A percentile compares a stretch with the other conserved stretches of the same genome.
phyloP scores from a whole-genome alignment of 1,140 invertebrate genomes.

The Triops cancriformis region DNA sequence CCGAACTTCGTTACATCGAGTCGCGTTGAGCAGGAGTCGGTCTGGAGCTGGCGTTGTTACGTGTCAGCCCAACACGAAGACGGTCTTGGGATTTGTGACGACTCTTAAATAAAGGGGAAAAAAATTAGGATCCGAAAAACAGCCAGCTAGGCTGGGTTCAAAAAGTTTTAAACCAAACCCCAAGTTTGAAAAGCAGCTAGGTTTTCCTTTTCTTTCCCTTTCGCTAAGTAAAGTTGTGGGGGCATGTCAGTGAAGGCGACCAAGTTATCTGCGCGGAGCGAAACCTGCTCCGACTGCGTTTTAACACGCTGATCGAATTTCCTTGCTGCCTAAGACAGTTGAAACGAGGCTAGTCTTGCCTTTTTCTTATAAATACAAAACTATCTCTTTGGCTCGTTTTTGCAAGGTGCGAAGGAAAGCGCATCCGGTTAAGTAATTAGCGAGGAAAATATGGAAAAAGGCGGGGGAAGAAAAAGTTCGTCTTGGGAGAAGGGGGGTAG shows the following conservation, averaged over 20 bases:
- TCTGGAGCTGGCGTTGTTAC: too few relatives aligned
- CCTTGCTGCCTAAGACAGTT: background rate
- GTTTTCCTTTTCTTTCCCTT: background rate
- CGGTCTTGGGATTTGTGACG: too few relatives aligned
- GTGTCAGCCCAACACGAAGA: too few relatives aligned
- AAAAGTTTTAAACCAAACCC: too few relatives aligned
- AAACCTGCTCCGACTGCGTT: background rate
- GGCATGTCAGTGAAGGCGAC: background rate
- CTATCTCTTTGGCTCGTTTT: background rate
- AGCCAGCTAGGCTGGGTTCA: too few relatives aligned
- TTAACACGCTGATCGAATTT: constrained; percentile 1
- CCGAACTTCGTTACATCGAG: too few relatives aligned
- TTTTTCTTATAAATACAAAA: background rate
- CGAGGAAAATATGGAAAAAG: constrained; percentile 5
- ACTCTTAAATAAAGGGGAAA: too few relatives aligned
- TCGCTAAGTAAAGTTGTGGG: background rate
- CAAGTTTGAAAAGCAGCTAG: background rate
- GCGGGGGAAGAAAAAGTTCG: background rate
- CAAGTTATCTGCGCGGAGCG: background rate
- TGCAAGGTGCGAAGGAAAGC: constrained; percentile 12
- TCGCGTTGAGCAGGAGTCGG: too few relatives aligned
- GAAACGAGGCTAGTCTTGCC: background rate
- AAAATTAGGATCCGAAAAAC: too few relatives aligned
- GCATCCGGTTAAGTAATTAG: background rate
- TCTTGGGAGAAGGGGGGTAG: background rate